These are phyloP conservation scores for Epirrita christyi DNA, from an alignment of 2,888 invertebrate genomes.

Conservation along the genomic window DNA sequence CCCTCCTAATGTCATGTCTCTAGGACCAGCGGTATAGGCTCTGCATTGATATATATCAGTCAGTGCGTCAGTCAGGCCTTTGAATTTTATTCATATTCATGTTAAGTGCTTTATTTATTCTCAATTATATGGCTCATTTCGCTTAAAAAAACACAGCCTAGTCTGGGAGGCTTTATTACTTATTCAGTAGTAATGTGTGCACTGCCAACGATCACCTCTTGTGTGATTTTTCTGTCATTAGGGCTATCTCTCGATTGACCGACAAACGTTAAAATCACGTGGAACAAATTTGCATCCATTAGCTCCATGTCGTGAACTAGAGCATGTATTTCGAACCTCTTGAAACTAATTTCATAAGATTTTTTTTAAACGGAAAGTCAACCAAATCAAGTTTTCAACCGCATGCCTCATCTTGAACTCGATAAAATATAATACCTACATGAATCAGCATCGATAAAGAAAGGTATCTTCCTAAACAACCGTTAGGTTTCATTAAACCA, in stretches of 20 bases:
- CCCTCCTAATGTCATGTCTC: too few relatives aligned
- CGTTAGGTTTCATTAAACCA: constrained; percentile 48
- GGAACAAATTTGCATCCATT: constrained; percentile 19
- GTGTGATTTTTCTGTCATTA: constrained; percentile 63
- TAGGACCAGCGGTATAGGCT: too few relatives aligned
- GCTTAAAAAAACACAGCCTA: constrained; percentile 62
- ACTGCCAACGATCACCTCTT: constrained; percentile 73
- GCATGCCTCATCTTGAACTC: constrained; percentile 1
- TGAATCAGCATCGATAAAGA: constrained; percentile 26
- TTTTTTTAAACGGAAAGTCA: too few relatives aligned
- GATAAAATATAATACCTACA: constrained; percentile 20
- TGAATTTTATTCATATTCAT: too few relatives aligned
- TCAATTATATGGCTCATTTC: constrained; percentile 48
- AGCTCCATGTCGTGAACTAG: constrained; percentile 9
- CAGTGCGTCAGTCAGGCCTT: too few relatives aligned
- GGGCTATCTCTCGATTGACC: constrained; percentile 57
- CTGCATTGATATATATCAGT: too few relatives aligned
- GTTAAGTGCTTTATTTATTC: constrained; percentile 3
- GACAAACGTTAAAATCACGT: constrained; percentile 29
- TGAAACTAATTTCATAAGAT: too few relatives aligned
- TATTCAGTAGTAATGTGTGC: constrained; percentile 68
- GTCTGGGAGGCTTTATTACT: constrained; percentile 60
- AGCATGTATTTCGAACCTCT: background rate
- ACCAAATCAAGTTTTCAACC: too few relatives aligned
- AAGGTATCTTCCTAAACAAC: constrained; percentile 43